Conservation (phyloP, 2,888 invertebrate genomes). For the Drosophila rubida region DNA sequence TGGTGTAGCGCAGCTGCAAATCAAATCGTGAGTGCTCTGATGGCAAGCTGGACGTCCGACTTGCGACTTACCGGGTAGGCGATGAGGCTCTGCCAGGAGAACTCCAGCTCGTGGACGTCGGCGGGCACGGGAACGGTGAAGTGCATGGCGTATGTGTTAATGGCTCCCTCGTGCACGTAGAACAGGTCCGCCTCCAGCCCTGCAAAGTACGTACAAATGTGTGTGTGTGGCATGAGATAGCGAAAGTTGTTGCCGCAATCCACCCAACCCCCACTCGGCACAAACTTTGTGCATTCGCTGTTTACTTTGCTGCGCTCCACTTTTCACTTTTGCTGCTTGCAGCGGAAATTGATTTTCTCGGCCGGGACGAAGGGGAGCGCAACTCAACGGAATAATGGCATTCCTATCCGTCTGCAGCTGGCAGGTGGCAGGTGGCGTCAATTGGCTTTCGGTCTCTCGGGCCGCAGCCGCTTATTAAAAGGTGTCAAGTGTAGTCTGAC, state of each 20-base stretch:
- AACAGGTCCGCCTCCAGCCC: slow-evolving; percentile 91
- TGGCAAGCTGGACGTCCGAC: not conserved
- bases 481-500: slow-evolving; percentile 70
- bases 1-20: slow-evolving; percentile 85
- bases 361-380: slow-evolving; percentile 25
- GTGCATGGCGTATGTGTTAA: slow-evolving; percentile 93
- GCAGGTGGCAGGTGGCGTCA: slow-evolving; percentile 24
- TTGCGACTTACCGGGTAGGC: slow-evolving; percentile 89
- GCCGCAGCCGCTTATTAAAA: slow-evolving; percentile 53
- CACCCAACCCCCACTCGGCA: slow-evolving; percentile 39
- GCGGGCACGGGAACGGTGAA: slow-evolving; percentile 93
- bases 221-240: slow-evolving; percentile 22
- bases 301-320: slow-evolving; percentile 54
- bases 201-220: slow-evolving; percentile 82
- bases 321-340: slow-evolving; percentile 30
- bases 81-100: slow-evolving; percentile 93
- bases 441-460: slow-evolving; percentile 35
- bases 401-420: slow-evolving; percentile 68
- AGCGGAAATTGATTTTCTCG: slow-evolving; percentile 73
- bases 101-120: slow-evolving; percentile 91
- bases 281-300: slow-evolving; percentile 65
- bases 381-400: slow-evolving; percentile 72
- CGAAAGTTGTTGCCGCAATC: slow-evolving; percentile 65
- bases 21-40: slow-evolving; percentile 50
- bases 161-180: slow-evolving; percentile 93